phyloP scores from a whole-genome alignment of 2,888 invertebrate genomes.

The Ennomos quercinarius region DNA sequence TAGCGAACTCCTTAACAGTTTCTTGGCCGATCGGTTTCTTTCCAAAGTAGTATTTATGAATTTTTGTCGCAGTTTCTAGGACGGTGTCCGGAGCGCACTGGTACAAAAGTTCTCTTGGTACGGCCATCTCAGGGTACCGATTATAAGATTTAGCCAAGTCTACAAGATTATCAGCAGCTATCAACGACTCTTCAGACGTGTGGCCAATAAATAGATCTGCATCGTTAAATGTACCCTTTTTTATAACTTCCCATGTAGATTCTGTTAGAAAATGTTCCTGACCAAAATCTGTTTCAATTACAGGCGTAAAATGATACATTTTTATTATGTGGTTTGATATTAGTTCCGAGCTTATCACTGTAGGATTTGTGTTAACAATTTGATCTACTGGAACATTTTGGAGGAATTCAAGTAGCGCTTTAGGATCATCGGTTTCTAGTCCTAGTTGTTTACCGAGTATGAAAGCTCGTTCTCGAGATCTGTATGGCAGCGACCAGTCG shows the following conservation, averaged over 20 bases:
- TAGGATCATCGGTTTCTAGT: slow-evolving; percentile 49
- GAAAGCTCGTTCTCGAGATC: slow-evolving; percentile 51
- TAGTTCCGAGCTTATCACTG: slow-evolving; percentile 34
- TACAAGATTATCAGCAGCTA: no score
- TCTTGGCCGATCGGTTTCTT: no score
- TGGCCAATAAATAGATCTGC: slow-evolving; percentile 88
- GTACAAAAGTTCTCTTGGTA: no score
- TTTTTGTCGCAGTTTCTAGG: no score
- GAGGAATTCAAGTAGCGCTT: slow-evolving; percentile 53
- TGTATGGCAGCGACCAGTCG: slow-evolving; percentile 51
- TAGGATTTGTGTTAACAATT: slow-evolving; percentile 43
- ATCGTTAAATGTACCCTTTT: slow-evolving; percentile 64
- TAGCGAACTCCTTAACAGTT: no score
- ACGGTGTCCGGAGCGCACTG: no score
- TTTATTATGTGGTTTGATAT: slow-evolving; percentile 29
- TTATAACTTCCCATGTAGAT: slow-evolving; percentile 35
- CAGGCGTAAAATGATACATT: slow-evolving; percentile 44
- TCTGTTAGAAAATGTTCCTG: slow-evolving; percentile 44
- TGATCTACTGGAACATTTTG: slow-evolving; percentile 49
- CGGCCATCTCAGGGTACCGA: no score
- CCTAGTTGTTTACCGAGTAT: slow-evolving; percentile 55
- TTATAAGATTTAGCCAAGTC: no score
- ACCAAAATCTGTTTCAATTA: slow-evolving; percentile 50
- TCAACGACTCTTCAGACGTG: slow-evolving; percentile 55
- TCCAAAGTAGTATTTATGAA: no score